Percentiles rank a stretch among this genome's conserved stretches.
Conservation (phyloP, 2,888 invertebrate species). For the Pheosia gnoma region DNA sequence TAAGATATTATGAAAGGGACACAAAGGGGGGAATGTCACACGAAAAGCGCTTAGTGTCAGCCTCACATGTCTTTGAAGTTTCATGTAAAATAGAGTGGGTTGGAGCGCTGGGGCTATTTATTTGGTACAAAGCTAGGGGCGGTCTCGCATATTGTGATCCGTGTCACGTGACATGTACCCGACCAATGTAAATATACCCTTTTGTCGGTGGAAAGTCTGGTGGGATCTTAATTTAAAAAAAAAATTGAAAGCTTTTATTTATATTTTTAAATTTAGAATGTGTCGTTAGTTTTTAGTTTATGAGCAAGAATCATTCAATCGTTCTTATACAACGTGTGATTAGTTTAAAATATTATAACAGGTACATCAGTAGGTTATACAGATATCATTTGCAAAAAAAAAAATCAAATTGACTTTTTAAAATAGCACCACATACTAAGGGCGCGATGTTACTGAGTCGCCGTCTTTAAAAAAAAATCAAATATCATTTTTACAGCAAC, state of each 20-base stretch:
- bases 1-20: conserved; percentile 75
- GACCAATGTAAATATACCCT: conserved; percentile 24
- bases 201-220: conserved; percentile 20
- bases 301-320: too few relatives aligned
- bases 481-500: too few relatives aligned
- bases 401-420: too few relatives aligned
- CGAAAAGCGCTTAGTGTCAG: conserved; percentile 78
- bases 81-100: conserved; percentile 52
- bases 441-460: too few relatives aligned
- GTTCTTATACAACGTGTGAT: too few relatives aligned
- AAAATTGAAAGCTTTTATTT: background rate
- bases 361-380: too few relatives aligned
- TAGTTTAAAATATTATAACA: too few relatives aligned
- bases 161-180: conserved; percentile 17
- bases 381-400: too few relatives aligned
- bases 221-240: background rate
- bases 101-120: conserved; percentile 51
- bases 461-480: too few relatives aligned
- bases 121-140: conserved; percentile 46
- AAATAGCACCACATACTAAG: too few relatives aligned
- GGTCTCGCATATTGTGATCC: conserved; percentile 41
- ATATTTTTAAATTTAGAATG: too few relatives aligned
- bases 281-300: too few relatives aligned
- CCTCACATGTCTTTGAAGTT: conserved; percentile 74
- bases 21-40: conserved; percentile 70